Evolutionary conservation across 2,888 invertebrate species (phyloP), one percentile per base, ranked within the genome.

Genomic region (Yponomeuta evonymella): DNA sequence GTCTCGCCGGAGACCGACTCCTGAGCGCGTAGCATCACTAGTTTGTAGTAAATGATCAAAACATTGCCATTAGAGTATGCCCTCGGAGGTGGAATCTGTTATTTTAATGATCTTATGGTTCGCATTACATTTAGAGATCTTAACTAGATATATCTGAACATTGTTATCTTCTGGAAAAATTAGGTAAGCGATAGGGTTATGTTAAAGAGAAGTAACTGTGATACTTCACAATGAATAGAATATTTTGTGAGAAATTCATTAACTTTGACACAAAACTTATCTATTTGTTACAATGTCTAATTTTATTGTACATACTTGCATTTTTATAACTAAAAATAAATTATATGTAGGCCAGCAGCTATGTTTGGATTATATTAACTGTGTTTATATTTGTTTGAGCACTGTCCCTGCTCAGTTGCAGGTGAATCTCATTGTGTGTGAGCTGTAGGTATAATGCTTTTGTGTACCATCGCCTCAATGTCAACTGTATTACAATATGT

Each of bases 51-150:
- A 33, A 29, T 65, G 65, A 67, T 67, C 43, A 43, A 67, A 67
- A 15, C 48, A 67, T 67, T 67, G 67, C 67, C 67, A 67, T 67
- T 43, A 23, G 67, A 48, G 43, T 67, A 67, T 67, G 30, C 29
- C 65, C 29, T 29, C 29, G 29, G 65, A 33, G 29, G 65, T 65
- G 65, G 65, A 33, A 58, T 65, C 12, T 65, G 65, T 65, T 30
- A 65, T 65, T 65, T 23, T 30, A 65, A 10, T 65, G 29, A 29
- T 65, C 33, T 65, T 12, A 65, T 65, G 29, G 33, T 23, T 65
- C 4, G 51, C 15, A 58, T 58, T 58, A 58, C 15, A 4, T 15
- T 15, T 2, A 2, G 51, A 58, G 51, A 58, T 58, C 51, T 58
- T 58, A 58, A 58, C 15, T 58, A 58, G 51, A 58, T 58, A 4